Evolutionary conservation across 2,113 vertebrate species (phyloP).

Genomic region (Leucopsar rothschildi): DNA sequence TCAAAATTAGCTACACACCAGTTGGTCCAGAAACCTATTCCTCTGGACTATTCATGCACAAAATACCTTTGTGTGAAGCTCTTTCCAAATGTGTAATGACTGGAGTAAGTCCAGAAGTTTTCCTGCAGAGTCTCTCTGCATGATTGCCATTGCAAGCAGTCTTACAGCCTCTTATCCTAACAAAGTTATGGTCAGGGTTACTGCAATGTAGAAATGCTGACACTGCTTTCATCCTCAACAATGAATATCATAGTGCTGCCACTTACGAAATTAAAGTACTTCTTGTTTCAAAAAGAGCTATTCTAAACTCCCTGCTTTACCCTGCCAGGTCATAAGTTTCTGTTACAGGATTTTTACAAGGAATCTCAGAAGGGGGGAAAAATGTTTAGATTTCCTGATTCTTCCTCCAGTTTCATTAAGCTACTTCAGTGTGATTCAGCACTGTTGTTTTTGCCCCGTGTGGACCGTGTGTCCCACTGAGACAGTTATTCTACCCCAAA

Average conservation of each 20-base stretch:
- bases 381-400: background rate
- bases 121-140: slow-evolving; percentile 66
- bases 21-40: slow-evolving; percentile 81
- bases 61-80: slow-evolving; percentile 79
- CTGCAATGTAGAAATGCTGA: background rate
- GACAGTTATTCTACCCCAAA: background rate
- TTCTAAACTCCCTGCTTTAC: background rate
- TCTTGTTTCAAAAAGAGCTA: background rate
- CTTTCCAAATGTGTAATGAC: slow-evolving; percentile 78
- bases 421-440: background rate
- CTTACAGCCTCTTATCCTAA: slow-evolving; percentile 60
- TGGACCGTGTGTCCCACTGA: background rate
- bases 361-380: background rate
- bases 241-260: background rate
- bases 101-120: slow-evolving; percentile 76
- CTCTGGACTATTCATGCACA: slow-evolving; percentile 78
- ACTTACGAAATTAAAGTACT: slow-evolving; percentile 22
- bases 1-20: slow-evolving; percentile 83
- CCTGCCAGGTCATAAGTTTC: background rate
- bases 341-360: background rate
- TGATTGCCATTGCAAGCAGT: slow-evolving; percentile 59
- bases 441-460: background rate
- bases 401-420: background rate
- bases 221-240: background rate
- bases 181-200: slow-evolving; percentile 21